A percentile compares a stretch with the other conserved stretches of the same genome.
phyloP scores from a whole-genome alignment of 2,888 invertebrate species.

The Podabrus alpinus region DNA sequence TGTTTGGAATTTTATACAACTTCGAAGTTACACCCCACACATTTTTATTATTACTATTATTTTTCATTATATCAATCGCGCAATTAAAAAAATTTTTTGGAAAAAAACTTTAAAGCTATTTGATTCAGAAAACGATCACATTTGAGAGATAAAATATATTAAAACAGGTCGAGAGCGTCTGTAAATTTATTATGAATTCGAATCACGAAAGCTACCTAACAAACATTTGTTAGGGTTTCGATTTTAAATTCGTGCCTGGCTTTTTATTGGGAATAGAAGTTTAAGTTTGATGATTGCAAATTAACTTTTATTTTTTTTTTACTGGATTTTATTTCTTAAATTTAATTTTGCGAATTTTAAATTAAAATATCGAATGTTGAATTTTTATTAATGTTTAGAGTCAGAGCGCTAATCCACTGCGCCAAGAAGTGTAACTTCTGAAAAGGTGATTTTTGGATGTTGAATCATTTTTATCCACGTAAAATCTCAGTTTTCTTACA shows the following conservation, averaged over 20 bases:
- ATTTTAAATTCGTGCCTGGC: not conserved
- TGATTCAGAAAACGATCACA: not conserved
- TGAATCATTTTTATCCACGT: not conserved
- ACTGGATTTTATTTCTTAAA: not conserved
- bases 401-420: not conserved
- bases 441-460: too few relatives aligned
- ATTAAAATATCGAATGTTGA: too few relatives aligned
- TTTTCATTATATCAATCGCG: conserved; percentile 16
- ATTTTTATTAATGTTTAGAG: not conserved
- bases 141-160: not conserved
- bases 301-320: not conserved
- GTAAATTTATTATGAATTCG: not conserved
- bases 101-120: not conserved
- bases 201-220: not conserved
- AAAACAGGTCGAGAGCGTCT: not conserved
- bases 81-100: not conserved
- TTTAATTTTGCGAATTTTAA: not conserved
- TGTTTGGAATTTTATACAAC: conserved; percentile 49
- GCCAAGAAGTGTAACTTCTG: not conserved
- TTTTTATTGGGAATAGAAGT: not conserved
- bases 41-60: conserved; percentile 51
- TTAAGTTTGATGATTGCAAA: not conserved
- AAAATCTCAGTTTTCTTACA: not conserved
- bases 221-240: not conserved
- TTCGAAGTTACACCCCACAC: conserved; percentile 67